A percentile compares a stretch with the other conserved stretches of the same genome.
These are phyloP conservation scores for Nasonovia ribisnigri DNA, from an alignment of 2,888 invertebrate genomes.

Conservation along the genomic window DNA sequence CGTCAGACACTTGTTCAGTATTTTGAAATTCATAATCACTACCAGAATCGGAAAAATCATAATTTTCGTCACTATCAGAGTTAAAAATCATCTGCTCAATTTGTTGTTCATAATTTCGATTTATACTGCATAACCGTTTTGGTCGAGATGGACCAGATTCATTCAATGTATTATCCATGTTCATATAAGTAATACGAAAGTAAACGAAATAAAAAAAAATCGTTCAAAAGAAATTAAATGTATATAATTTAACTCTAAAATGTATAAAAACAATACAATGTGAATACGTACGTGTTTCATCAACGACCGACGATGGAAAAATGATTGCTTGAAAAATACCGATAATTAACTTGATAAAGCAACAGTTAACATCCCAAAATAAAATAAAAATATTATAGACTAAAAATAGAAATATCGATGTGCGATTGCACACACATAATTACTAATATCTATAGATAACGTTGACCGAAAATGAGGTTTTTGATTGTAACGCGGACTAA, in stretches of 20 bases:
- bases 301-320: background rate
- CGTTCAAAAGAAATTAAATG: background rate
- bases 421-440: background rate
- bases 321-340: background rate
- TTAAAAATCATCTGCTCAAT: conserved; percentile 3
- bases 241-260: background rate
- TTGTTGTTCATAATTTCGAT: background rate
- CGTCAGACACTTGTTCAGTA: background rate
- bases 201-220: background rate
- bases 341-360: background rate
- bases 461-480: background rate
- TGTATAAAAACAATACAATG: too few species aligned
- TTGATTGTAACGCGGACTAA: background rate
- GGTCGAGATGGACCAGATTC: conserved; percentile 7
- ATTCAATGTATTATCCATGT: background rate
- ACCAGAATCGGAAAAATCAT: background rate
- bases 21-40: background rate
- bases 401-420: background rate
- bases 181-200: background rate
- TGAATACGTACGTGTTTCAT: too few species aligned
- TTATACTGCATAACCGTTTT: background rate
- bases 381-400: background rate
- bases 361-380: background rate
- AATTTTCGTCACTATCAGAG: background rate
- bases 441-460: background rate